Conservation (phyloP, 2,888 invertebrate species). For the Laothoe populi region DNA sequence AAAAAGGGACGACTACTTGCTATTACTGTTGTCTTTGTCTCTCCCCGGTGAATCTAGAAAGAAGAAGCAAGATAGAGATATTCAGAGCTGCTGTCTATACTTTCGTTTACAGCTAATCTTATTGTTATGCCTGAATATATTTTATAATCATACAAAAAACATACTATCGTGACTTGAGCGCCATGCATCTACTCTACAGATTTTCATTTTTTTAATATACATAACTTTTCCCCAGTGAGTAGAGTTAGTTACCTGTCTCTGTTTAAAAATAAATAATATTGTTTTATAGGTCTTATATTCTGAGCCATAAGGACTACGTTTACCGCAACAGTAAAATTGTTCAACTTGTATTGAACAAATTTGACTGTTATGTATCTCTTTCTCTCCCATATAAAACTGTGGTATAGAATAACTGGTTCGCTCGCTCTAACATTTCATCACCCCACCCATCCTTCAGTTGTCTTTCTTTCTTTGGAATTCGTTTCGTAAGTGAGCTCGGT, state of each 20-base stretch:
- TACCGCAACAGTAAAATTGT: slow-evolving; percentile 25
- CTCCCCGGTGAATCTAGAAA: background rate
- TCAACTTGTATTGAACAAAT: slow-evolving; percentile 52
- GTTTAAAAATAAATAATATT: background rate
- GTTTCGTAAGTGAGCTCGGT: slow-evolving; percentile 56
- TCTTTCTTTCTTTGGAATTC: slow-evolving; percentile 55
- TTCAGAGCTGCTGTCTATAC: background rate
- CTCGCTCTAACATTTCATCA: slow-evolving; percentile 53
- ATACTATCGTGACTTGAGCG: no score
- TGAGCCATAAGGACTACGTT: slow-evolving; percentile 20
- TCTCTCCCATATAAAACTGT: slow-evolving; percentile 37
- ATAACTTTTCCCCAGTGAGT: background rate
- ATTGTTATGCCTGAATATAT: no score
- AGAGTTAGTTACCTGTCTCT: background rate
- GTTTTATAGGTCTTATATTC: background rate
- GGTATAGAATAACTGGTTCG: slow-evolving; percentile 39
- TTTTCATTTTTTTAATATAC: no score
- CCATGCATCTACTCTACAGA: no score
- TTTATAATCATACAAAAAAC: no score
- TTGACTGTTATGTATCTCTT: slow-evolving; percentile 57
- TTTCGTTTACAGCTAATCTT: background rate
- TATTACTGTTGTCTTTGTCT: slow-evolving; percentile 2
- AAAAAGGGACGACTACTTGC: slow-evolving; percentile 4
- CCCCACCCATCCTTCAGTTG: slow-evolving; percentile 56
- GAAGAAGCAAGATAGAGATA: slow-evolving; percentile 6